Evolutionary conservation across 2,113 vertebrate species (phyloP).

Genomic region (Nothoprocta pentlandii): DNA sequence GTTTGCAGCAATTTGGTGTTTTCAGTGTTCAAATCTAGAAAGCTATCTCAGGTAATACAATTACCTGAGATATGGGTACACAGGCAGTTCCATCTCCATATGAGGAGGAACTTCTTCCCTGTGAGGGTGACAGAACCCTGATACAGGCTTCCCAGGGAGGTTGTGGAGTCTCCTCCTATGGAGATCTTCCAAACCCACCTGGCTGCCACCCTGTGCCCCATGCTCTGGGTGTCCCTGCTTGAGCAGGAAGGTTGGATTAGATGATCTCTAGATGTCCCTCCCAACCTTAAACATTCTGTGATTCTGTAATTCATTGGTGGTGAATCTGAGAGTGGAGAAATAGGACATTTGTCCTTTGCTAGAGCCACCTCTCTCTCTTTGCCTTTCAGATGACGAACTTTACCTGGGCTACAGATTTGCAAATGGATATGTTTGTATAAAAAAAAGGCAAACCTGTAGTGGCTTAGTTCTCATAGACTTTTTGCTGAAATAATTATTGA

Average conservation of each 20-base stretch:
- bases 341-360: not conserved
- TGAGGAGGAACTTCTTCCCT: no score
- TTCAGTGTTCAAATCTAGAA: not conserved
- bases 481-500: not conserved
- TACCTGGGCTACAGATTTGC: not conserved
- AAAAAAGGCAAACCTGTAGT: not conserved
- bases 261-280: no score
- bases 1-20: not conserved
- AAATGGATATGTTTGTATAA: not conserved
- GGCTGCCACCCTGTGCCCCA: no score
- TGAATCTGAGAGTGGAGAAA: not conserved
- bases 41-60: not conserved
- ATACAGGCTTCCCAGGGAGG: no score
- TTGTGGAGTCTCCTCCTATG: no score
- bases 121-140: no score
- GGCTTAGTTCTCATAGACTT: not conserved
- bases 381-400: not conserved
- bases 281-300: no score
- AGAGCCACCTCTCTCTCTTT: not conserved
- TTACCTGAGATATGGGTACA: no score
- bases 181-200: no score
- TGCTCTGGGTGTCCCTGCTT: no score
- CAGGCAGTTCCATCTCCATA: no score
- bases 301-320: fast-evolving
- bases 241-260: no score